Evolutionary conservation across 2,113 vertebrate species (phyloP), one percentile per base, ranked within the genome.

Genomic region (Neotoma lepida): DNA sequence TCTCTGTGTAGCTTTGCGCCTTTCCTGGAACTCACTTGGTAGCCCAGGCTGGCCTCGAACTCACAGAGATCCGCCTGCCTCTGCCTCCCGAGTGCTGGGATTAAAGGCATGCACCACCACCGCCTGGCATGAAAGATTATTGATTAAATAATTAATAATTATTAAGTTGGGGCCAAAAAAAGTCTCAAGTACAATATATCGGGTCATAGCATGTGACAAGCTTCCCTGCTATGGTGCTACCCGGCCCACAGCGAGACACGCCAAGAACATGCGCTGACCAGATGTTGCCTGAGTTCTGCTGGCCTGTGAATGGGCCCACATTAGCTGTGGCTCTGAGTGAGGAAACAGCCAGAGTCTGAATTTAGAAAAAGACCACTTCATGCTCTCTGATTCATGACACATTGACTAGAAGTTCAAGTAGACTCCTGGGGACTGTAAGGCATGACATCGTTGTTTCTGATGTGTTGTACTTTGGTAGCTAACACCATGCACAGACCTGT

Each of bases 221-320:
- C 86, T 94, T 39, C 20, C 81, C 76, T 35, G n/a, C 61, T 64
- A 24, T 73, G 71, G 17, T 64, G 68, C 54, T 58, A 70, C 56
- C 15, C n/a, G 46, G 15, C 33, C 4, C n/a, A 46, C 39, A 87
- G 35, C 13, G 13, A 94, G 86, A 18, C n/a, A 17, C 1, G 12
- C 76, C 86, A 41, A 41, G 64, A 66, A 8, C 41, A 28, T 0
- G 7, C 0, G 0, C 12, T 0, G 0, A 30, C 41, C 74, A 89
- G 74, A 71, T 33, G 80, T 17, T 82, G 13, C 9, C 33, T 9
- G 12, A 28, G 30, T 28, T 54, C 86, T 18, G 66, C 63, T 12
- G 28, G 49, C 41, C 49, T 54, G 85, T 4, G 41, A 35, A 20
- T 14, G 30, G 41, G 12, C 35, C 56, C 8, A 9, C 10, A 1